Evolutionary conservation across 2,113 vertebrate species (phyloP).

Genomic region (Pygoscelis adeliae): DNA sequence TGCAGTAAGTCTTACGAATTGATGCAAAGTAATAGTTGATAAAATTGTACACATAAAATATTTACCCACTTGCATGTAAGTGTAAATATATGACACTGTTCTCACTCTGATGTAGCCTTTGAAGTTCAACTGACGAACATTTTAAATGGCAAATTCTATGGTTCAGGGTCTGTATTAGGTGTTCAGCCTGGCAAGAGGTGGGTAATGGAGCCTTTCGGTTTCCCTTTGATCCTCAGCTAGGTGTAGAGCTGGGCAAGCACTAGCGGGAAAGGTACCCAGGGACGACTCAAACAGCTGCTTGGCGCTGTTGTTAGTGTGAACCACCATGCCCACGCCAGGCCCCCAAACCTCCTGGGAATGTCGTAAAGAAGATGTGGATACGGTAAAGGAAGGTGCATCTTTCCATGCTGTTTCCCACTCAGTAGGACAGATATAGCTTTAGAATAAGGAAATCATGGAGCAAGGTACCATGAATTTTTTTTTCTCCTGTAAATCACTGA

Average conservation of each 20-base stretch:
- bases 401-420: not conserved
- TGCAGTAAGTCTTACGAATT: not conserved
- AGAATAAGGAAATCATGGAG: not conserved
- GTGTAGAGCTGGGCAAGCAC: not conserved
- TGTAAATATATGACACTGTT: not conserved
- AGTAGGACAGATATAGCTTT: not conserved
- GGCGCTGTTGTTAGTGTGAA: not conserved
- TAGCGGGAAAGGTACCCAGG: fast-evolving
- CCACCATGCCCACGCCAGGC: not conserved
- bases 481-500: not conserved
- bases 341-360: not conserved
- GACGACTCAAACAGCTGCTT: not conserved
- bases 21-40: not conserved
- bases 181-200: not conserved
- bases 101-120: not conserved
- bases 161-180: not conserved
- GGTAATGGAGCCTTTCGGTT: not conserved
- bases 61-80: not conserved
- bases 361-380: not conserved
- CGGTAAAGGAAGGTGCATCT: fast-evolving
- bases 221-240: not conserved
- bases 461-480: not conserved
- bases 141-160: not conserved
- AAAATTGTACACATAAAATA: not conserved
- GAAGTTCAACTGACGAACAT: not conserved